phyloP scores from a whole-genome alignment of 2,797 vertebrate genomes.

The Alauda arvensis region DNA sequence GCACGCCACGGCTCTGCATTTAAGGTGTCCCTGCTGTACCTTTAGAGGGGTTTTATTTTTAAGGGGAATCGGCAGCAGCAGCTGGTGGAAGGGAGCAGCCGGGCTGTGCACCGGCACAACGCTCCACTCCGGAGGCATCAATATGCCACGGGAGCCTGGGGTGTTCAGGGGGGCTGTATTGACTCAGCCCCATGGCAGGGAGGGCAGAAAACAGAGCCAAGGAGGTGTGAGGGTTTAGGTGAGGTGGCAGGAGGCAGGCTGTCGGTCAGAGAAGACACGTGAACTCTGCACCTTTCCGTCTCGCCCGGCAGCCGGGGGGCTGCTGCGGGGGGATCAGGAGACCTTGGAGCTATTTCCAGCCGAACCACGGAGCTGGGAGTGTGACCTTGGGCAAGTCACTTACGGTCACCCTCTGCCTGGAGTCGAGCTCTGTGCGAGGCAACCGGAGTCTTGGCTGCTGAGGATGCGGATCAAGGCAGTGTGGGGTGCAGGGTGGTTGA shows the following conservation, averaged over 20 bases:
- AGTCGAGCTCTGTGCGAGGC: neutral
- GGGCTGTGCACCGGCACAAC: neutral
- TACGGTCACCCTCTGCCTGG: neutral
- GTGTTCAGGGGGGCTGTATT: neutral
- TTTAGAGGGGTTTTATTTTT: conserved; percentile 51
- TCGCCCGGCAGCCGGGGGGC: neutral
- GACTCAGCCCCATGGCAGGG: neutral
- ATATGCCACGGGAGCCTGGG: neutral
- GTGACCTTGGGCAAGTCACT: conserved; percentile 29
- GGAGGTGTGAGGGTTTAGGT: conserved; percentile 1
- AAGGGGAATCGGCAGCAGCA: conserved; percentile 23
- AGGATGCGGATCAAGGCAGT: neutral
- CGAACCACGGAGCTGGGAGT: neutral
- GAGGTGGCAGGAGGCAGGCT: conserved; percentile 10
- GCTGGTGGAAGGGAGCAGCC: conserved; percentile 23
- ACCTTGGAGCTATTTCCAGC: conserved; percentile 40
- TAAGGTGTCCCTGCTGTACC: conserved; percentile 45
- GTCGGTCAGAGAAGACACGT: neutral
- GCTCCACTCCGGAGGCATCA: neutral
- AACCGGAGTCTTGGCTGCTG: neutral
- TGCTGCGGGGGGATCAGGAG: neutral
- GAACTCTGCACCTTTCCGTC: conserved; percentile 20
- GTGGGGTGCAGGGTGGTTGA: neutral
- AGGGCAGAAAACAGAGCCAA: neutral
- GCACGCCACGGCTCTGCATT: conserved; percentile 46